Conservation (phyloP, 2,113 vertebrate genomes). For the Hypanus sabinus region DNA sequence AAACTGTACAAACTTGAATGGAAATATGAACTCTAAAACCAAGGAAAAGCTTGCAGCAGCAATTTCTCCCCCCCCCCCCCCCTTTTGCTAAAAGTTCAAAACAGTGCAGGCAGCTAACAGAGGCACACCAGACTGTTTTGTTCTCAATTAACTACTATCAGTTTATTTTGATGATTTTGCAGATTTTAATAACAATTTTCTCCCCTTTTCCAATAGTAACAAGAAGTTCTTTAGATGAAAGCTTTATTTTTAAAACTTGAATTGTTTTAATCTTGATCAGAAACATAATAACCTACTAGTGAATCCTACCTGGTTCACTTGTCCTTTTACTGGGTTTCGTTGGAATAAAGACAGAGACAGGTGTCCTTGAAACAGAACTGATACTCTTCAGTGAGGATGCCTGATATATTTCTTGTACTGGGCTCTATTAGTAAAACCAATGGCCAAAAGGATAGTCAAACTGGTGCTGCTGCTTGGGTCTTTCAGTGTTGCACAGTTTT, state of each 20-base stretch:
- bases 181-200: not conserved
- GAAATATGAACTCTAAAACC: too few relatives aligned
- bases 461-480: too few relatives aligned
- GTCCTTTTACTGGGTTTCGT: not conserved
- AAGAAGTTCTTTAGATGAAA: too few relatives aligned
- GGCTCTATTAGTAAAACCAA: not conserved
- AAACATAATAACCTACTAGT: not conserved
- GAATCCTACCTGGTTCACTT: not conserved
- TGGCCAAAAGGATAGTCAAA: too few relatives aligned
- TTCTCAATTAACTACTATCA: not conserved
- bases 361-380: not conserved
- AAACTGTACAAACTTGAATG: too few relatives aligned
- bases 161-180: constrained; percentile 5
- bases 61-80: too few relatives aligned
- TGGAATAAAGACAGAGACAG: not conserved
- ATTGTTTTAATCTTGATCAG: not conserved
- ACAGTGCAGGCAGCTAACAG: not conserved
- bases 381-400: not conserved
- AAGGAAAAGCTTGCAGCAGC: too few relatives aligned
- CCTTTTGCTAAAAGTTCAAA: too few relatives aligned
- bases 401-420: not conserved
- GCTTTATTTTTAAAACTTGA: too few relatives aligned
- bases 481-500: not conserved
- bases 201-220: not conserved
- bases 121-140: not conserved